These are phyloP conservation scores for Muscicapa adusta DNA, from an alignment of 2,113 vertebrate species.

Conservation along the genomic window DNA sequence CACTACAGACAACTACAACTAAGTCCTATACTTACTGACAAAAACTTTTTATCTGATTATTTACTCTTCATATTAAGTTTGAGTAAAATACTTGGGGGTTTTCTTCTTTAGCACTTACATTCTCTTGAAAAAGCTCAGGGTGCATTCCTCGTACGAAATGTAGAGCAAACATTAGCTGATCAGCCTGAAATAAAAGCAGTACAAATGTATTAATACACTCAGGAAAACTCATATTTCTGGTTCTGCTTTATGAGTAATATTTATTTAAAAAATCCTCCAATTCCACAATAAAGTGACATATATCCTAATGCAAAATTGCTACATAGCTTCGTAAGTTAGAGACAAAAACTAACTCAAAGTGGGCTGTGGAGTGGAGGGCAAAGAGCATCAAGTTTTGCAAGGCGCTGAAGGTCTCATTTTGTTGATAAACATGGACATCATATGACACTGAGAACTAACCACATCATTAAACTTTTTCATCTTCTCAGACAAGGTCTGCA, in stretches of 20 bases:
- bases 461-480: neutral
- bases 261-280: neutral
- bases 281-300: neutral
- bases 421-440: neutral
- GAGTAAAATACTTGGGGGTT: neutral
- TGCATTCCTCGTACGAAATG: slow-evolving; percentile 95
- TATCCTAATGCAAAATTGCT: neutral
- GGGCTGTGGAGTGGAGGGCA: neutral
- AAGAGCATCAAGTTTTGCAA: neutral
- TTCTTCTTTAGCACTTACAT: slow-evolving; percentile 77
- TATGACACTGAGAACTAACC: neutral
- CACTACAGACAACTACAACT: neutral
- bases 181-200: slow-evolving; percentile 76
- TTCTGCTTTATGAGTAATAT: neutral
- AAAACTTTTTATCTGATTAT: neutral
- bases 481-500: neutral
- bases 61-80: neutral
- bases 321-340: neutral
- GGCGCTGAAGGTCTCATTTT: neutral
- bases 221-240: neutral
- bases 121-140: slow-evolving; percentile 90
- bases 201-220: neutral
- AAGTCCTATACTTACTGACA: neutral
- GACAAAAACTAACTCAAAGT: neutral
- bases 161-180: slow-evolving; percentile 93